A percentile compares a stretch with the other conserved stretches of the same genome.
These are phyloP conservation scores for Rhinolophus ferrumequinum DNA, from an alignment of 2,113 vertebrate genomes.

Conservation along the genomic window DNA sequence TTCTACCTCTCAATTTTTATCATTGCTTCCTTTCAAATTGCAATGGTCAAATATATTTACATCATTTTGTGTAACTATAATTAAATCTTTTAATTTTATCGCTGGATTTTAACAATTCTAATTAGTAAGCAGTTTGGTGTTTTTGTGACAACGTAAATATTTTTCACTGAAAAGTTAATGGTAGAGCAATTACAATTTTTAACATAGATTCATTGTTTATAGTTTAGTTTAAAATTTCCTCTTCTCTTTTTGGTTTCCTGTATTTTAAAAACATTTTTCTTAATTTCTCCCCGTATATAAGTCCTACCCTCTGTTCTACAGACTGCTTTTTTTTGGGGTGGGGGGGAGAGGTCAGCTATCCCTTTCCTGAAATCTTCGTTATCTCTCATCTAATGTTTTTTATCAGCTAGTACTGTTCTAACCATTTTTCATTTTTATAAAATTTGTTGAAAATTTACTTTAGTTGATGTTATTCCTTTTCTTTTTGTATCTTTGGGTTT, in stretches of 20 bases:
- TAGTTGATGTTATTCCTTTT: not conserved
- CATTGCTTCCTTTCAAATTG: conserved; percentile 15
- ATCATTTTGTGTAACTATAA: conserved; percentile 1
- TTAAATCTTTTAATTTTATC: conserved; percentile 37
- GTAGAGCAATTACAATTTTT: conserved; percentile 22
- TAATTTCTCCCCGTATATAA: not conserved
- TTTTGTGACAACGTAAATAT: conserved; percentile 53
- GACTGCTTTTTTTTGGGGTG: not conserved
- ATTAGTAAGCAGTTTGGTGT: conserved; percentile 37
- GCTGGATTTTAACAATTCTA: conserved; percentile 41
- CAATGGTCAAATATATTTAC: not conserved
- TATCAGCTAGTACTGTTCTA: not conserved
- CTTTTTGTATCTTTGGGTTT: not conserved
- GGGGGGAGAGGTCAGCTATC: not conserved
- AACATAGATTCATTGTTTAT: conserved; percentile 31
- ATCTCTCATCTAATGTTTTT: not conserved
- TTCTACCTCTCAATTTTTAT: not conserved
- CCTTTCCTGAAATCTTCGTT: not conserved
- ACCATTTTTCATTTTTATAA: not conserved
- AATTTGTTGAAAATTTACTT: conserved; percentile 20
- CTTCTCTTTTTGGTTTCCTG: not conserved
- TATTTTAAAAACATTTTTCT: not conserved
- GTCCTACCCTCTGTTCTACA: not conserved
- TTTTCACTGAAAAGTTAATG: conserved; percentile 55
- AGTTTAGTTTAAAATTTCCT: conserved; percentile 41